phyloP scores from a whole-genome alignment of 1,140 invertebrate species.

The Zaprionus davidi region DNA sequence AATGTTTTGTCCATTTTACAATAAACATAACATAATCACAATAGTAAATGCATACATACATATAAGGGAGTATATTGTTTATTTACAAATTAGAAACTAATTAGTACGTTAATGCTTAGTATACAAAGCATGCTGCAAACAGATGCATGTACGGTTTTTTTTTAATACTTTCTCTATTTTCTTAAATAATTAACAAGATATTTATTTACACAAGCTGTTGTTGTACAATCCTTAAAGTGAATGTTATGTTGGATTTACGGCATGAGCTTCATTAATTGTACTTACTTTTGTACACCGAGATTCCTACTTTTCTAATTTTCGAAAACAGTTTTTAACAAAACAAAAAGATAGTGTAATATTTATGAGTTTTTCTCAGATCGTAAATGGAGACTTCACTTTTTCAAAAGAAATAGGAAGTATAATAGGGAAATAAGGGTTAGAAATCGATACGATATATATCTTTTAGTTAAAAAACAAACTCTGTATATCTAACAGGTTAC shows the following conservation, averaged over 20 bases:
- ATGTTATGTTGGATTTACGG: conserved; percentile 8
- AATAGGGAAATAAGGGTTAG: neutral
- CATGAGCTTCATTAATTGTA: conserved; percentile 11
- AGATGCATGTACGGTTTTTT: neutral
- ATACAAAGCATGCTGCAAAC: conserved; percentile 8
- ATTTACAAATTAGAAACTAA: conserved; percentile 43
- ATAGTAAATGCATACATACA: conserved; percentile 48
- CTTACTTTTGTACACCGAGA: conserved; percentile 16
- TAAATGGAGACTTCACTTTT: neutral
- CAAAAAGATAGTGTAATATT: neutral
- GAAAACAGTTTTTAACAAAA: neutral
- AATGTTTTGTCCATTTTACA: conserved; percentile 37
- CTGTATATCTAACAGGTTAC: conserved; percentile 1
- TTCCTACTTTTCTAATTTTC: conserved; percentile 3
- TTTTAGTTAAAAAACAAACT: neutral
- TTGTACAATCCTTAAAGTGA: conserved; percentile 15
- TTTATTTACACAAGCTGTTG: conserved; percentile 36
- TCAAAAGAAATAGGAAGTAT: neutral
- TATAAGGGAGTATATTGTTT: conserved; percentile 34
- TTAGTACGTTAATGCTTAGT: conserved; percentile 19
- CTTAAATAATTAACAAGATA: conserved; percentile 34
- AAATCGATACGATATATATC: neutral
- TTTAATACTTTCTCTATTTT: conserved; percentile 13
- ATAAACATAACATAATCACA: conserved; percentile 49
- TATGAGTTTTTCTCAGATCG: neutral